These are phyloP conservation scores for Parascotia fuliginaria DNA, from an alignment of 2,888 invertebrate genomes.

Conservation along the genomic window DNA sequence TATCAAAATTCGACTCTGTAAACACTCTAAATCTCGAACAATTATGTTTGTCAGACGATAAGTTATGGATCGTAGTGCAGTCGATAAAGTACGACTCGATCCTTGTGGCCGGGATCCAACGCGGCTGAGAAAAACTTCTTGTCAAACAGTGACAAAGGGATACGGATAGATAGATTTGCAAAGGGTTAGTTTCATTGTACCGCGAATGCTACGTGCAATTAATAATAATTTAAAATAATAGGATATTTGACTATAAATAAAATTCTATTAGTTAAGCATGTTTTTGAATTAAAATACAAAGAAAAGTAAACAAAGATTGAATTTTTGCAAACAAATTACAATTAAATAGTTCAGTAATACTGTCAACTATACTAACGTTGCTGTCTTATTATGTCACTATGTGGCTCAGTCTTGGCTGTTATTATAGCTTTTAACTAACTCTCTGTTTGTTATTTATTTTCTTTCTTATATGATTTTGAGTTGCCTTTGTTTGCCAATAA, in stretches of 20 bases:
- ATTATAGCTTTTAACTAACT: too few species aligned
- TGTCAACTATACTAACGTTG: neutral
- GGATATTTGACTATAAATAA: neutral
- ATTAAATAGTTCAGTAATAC: too few species aligned
- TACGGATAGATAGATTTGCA: conserved; percentile 47
- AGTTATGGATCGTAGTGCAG: conserved; percentile 38
- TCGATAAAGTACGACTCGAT: conserved; percentile 11
- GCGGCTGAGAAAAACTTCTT: neutral
- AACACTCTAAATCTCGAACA: conserved; percentile 30
- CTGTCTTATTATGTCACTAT: neutral
- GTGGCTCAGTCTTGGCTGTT: too few species aligned
- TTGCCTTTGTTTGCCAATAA: too few species aligned
- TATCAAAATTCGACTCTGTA: too few species aligned
- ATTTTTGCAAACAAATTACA: neutral
- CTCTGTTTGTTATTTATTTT: too few species aligned
- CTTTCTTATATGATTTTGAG: too few species aligned
- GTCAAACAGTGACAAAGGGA: conserved; percentile 15
- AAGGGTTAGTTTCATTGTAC: conserved; percentile 77
- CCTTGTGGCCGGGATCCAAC: neutral
- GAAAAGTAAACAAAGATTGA: too few species aligned
- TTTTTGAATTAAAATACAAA: too few species aligned
- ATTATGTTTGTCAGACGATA: conserved; percentile 52
- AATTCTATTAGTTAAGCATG: neutral
- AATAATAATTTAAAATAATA: neutral
- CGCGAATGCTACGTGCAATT: conserved; percentile 71